Conservation (phyloP, 2,797 vertebrate species). For the Siniperca obscura region DNA sequence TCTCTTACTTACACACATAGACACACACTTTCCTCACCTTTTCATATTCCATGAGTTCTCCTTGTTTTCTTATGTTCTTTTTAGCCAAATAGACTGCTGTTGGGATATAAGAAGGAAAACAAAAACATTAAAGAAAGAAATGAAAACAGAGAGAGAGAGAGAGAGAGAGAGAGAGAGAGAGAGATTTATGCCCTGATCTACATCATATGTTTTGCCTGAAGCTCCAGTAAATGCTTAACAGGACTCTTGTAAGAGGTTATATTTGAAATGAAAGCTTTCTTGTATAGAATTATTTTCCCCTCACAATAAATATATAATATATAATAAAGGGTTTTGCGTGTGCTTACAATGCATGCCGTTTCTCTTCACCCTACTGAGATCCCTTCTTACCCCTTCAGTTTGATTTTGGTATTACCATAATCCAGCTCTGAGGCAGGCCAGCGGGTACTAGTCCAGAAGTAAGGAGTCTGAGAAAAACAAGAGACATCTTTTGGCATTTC, state of each 20-base stretch:
- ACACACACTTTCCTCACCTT: conserved; percentile 85
- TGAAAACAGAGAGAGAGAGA: not conserved
- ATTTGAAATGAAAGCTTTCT: not conserved
- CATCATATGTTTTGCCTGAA: not conserved
- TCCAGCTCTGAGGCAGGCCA: conserved; percentile 94
- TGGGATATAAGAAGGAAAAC: not conserved
- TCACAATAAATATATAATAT: not conserved
- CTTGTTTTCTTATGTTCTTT: conserved; percentile 95
- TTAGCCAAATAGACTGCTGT: conserved; percentile 95
- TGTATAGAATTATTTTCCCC: not conserved
- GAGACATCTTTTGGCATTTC: conserved; percentile 1
- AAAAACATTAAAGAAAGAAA: not conserved
- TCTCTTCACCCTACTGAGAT: not conserved
- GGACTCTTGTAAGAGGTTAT: not conserved
- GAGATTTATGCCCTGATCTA: not conserved
- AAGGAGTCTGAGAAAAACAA: conserved; percentile 87
- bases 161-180: not conserved
- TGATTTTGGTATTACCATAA: conserved; percentile 85
- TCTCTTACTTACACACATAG: not conserved
- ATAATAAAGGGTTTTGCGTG: not conserved
- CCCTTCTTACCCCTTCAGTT: not conserved
- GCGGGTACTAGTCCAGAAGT: conserved; percentile 93
- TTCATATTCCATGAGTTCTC: conserved; percentile 91
- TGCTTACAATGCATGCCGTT: not conserved
- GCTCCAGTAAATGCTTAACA: not conserved